Evolutionary conservation across 2,888 invertebrate species (phyloP), one percentile per base, ranked within the genome.

Genomic region (Lymantria dispar): DNA sequence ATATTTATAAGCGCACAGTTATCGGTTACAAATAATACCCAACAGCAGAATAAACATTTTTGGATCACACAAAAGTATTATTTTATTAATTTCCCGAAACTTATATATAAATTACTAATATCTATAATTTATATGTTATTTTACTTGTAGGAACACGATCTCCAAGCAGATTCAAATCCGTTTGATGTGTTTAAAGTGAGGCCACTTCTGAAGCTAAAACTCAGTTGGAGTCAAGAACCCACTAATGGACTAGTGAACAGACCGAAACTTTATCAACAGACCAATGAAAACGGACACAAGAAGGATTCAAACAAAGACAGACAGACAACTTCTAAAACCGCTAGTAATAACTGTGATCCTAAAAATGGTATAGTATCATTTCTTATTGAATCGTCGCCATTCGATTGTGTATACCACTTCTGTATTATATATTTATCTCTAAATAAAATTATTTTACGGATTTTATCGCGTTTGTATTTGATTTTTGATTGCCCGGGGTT

Each of bases 181-280:
- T 94, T 96, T 74, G 96, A 96, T 68, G 93, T 94, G 50, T 96
- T 96, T 74, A 94, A 94, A 84, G 94, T 95, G 66, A 94, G 95
- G 52, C 97, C 98, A 0, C 94, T 95, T 54, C 87, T 98, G 1
- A 98, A 97, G 84, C 95, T 98, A 72, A 94, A 95, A 68, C 87
- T 98, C 43, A 94, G 94, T 66, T 98, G 98, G 97, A 95, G 96
- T 47, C 94, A 94, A 55, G 95, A 95, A 69, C 94, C 94, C 0
- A 93, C 93, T 33, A 94, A 93, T 46, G 93, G 93, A 11, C 83
- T 94, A 40, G 94, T 95, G 8, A 94, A 95, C 67, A 85, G 95
- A 62, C 95, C 95, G 3, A 92, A 93, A 59, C 88, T 94, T 46
- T 93, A 87, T 62, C 90, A 90, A 56, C 90, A 88, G 38, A 75